Conservation (phyloP, 2,113 vertebrate genomes). For the Anguilla rostrata region DNA sequence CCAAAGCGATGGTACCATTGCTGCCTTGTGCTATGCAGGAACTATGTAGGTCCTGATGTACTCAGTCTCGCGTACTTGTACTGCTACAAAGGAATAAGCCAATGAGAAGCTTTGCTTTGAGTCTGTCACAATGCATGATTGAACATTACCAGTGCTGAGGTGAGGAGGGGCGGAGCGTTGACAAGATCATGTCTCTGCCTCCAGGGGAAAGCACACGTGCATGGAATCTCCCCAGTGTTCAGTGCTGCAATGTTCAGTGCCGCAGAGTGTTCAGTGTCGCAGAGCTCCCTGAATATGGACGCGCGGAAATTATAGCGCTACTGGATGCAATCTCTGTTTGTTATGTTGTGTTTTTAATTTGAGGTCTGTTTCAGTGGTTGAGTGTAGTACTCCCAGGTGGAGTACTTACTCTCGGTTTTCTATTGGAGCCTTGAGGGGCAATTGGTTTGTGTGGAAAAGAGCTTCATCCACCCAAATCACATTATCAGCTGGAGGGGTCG, state of each 20-base stretch:
- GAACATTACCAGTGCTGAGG: neutral
- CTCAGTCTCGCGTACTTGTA: neutral
- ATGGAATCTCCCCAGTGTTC: neutral
- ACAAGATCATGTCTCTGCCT: neutral
- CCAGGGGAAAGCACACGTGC: neutral
- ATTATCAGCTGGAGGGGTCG: neutral
- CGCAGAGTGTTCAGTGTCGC: too few species aligned
- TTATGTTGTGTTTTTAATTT: neutral
- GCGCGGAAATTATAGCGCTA: too few species aligned
- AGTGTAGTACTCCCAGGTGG: neutral
- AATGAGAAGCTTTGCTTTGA: neutral
- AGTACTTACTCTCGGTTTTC: slow-evolving; percentile 14
- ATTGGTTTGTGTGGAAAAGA: slow-evolving; percentile 15
- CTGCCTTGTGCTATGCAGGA: neutral
- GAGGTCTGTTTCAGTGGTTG: neutral
- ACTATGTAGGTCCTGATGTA: neutral
- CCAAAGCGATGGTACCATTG: neutral
- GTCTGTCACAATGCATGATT: neutral
- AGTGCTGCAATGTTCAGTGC: too few species aligned
- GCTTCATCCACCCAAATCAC: slow-evolving; percentile 19
- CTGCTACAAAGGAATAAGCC: neutral
- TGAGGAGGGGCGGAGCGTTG: neutral
- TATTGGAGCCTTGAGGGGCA: neutral
- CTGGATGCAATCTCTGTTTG: neutral
- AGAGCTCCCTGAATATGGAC: too few species aligned